These are phyloP conservation scores for Acanthosepion lycidas DNA, from an alignment of 2,888 invertebrate species.

Conservation along the genomic window DNA sequence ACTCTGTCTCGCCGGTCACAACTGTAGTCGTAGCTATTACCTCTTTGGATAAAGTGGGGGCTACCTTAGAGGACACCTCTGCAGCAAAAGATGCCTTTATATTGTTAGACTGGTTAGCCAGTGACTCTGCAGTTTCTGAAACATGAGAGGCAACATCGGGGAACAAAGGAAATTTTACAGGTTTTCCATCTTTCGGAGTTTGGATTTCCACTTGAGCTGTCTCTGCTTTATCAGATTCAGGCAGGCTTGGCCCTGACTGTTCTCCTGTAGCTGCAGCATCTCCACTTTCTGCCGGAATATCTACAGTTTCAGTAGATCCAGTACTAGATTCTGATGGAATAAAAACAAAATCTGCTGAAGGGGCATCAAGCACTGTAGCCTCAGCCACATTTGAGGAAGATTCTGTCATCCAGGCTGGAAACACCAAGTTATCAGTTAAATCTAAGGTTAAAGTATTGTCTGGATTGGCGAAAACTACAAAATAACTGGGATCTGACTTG, in stretches of 20 bases:
- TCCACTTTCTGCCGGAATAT: background rate
- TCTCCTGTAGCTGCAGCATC: background rate
- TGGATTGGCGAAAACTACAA: background rate
- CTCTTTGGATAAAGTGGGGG: too few species aligned
- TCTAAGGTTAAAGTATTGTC: background rate
- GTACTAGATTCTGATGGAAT: background rate
- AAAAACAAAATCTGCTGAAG: background rate
- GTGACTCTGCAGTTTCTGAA: background rate
- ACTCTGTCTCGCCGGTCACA: background rate
- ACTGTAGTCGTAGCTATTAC: too few species aligned
- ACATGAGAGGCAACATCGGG: background rate
- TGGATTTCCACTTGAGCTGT: background rate
- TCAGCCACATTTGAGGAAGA: background rate
- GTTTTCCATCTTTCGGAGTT: background rate
- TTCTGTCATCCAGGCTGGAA: background rate
- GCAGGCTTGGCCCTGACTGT: background rate
- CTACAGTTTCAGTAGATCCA: too few species aligned
- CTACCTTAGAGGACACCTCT: background rate
- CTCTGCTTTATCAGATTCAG: background rate
- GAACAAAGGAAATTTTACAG: background rate
- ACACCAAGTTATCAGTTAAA: background rate
- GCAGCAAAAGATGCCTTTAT: background rate
- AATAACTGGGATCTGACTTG: background rate
- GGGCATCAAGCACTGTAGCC: background rate
- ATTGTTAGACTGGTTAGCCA: background rate